A percentile compares a stretch with the other conserved stretches of the same genome.
Evolutionary conservation across 1,140 invertebrate species (phyloP).

Genomic region (Hydropsyche tenuis): DNA sequence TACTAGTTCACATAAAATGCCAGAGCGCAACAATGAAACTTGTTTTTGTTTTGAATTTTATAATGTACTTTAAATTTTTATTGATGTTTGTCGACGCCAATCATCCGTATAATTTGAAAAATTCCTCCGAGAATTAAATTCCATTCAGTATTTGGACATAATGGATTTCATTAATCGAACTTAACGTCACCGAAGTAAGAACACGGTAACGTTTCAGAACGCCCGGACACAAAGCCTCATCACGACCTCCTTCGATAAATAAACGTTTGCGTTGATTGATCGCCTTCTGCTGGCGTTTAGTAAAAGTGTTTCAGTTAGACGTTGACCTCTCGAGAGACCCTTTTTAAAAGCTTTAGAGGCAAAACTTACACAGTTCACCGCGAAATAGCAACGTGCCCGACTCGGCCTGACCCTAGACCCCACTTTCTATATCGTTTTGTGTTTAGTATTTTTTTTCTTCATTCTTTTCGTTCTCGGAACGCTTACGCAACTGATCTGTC

Average conservation of each 20-base stretch:
- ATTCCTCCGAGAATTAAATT: constrained; percentile 18
- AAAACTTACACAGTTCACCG: neutral
- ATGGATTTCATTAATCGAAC: constrained; percentile 12
- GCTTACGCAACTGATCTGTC: neutral
- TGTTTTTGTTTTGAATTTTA: too few relatives aligned
- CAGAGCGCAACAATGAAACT: too few relatives aligned
- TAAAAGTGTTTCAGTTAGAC: constrained; percentile 14
- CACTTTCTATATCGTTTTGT: constrained; percentile 30
- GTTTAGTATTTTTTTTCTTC: constrained; percentile 2
- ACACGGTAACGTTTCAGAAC: neutral
- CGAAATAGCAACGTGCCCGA: constrained; percentile 1
- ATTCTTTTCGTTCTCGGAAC: neutral
- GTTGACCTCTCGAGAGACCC: constrained; percentile 22
- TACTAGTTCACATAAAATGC: too few relatives aligned
- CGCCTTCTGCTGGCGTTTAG: neutral
- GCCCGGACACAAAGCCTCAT: constrained; percentile 4
- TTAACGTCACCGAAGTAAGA: neutral
- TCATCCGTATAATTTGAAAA: constrained; percentile 33
- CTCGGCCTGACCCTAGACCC: constrained; percentile 21
- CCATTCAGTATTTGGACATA: constrained; percentile 16
- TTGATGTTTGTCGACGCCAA: constrained; percentile 19
- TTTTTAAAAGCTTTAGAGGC: constrained; percentile 21
- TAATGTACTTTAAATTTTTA: constrained; percentile 9
- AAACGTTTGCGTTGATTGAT: constrained; percentile 4
- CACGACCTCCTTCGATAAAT: constrained; percentile 9